phyloP scores from a whole-genome alignment of 2,797 vertebrate genomes.

The Sebastes trivittatus region DNA sequence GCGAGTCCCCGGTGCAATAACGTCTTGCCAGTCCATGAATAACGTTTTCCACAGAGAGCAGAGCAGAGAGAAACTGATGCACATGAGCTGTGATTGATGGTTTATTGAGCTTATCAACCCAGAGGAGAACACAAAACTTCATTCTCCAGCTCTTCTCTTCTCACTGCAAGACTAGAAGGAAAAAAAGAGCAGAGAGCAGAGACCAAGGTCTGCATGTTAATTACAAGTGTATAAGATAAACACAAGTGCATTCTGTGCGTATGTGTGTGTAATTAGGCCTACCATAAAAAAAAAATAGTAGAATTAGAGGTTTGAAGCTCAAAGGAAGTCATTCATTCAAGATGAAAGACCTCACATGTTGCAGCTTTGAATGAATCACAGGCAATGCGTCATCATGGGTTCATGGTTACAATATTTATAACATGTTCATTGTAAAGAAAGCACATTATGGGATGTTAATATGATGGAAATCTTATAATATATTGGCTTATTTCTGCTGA shows the following conservation, averaged over 20 bases:
- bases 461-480: background rate
- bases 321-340: slow-evolving; percentile 7
- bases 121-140: slow-evolving; percentile 36
- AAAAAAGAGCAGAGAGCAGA: slow-evolving; percentile 9
- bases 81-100: slow-evolving; percentile 43
- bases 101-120: slow-evolving; percentile 53
- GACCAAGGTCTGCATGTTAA: slow-evolving; percentile 39
- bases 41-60: slow-evolving; percentile 34
- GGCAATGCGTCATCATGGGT: background rate
- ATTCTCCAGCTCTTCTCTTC: slow-evolving; percentile 20
- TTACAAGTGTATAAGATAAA: slow-evolving; percentile 38
- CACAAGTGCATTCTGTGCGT: background rate
- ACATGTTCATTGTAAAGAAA: background rate
- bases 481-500: background rate
- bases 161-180: background rate
- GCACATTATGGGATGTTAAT: background rate
- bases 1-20: background rate
- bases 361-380: background rate
- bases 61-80: slow-evolving; percentile 32
- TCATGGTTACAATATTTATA: background rate
- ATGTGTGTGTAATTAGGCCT: slow-evolving; percentile 4
- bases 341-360: background rate
- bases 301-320: background rate
- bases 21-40: slow-evolving; percentile 27
- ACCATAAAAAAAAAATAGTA: background rate